Percentiles rank a stretch among this genome's conserved stretches.
phyloP scores from a whole-genome alignment of 2,888 invertebrate species.

The Hoplodrina blanda region DNA sequence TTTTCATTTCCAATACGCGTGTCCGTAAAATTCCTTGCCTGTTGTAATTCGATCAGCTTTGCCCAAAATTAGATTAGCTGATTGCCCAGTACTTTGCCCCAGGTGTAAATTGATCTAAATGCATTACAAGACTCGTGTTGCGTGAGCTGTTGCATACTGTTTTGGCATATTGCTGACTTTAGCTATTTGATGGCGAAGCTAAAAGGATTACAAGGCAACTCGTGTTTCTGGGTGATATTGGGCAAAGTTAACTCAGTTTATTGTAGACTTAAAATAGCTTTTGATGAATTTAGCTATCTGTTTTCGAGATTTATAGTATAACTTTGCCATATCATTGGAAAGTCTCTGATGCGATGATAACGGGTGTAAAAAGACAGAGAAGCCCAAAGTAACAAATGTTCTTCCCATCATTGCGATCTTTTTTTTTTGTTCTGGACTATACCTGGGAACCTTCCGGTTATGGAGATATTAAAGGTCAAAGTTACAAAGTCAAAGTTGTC shows the following conservation, averaged over 20 bases:
- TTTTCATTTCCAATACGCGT: conserved; percentile 24
- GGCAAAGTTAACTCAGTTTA: neutral
- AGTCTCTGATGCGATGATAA: no score
- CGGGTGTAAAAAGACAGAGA: no score
- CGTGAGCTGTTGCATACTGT: conserved; percentile 34
- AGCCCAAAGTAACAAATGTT: no score
- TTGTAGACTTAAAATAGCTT: neutral
- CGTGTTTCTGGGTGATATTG: conserved; percentile 2
- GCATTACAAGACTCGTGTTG: conserved; percentile 19
- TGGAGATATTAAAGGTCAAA: no score
- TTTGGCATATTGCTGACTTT: conserved; percentile 36
- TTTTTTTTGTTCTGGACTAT: no score
- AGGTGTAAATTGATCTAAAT: conserved; percentile 63
- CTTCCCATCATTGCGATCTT: no score
- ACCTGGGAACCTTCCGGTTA: no score
- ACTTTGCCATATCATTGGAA: neutral
- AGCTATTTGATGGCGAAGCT: conserved; percentile 9
- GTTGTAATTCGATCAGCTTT: conserved; percentile 42
- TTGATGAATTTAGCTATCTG: neutral
- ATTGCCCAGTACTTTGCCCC: conserved; percentile 34
- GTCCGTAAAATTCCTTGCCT: conserved; percentile 30
- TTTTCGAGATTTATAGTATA: neutral
- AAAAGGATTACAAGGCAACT: conserved; percentile 33
- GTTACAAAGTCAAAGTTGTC: no score
- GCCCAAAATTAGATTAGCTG: conserved; percentile 61